Base-by-base conservation (phyloP, 2,888 invertebrate species). In the Sarcophaga carnaria region DNA sequence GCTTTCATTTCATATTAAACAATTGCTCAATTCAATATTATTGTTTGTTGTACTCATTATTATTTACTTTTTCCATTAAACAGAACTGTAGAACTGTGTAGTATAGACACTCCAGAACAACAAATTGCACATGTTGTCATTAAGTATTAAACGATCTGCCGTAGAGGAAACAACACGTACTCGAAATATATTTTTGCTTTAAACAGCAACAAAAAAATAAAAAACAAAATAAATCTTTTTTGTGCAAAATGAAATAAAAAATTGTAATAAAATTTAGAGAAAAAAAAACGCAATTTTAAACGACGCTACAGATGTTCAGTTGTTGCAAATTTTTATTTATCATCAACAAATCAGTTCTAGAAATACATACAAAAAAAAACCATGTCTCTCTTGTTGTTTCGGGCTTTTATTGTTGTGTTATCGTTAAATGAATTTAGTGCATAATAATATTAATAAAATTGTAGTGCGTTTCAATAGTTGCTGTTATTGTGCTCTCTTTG, bases 121-220 rank as follows among this genome's bases (percentile, higher is more conserved):
- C 63, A 78, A 67, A 49, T 66, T 59, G 14, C n/a, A 78, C 37
- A 75, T 78, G 66, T 25, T 70, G 77, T 45, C 80, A 37, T 85
- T 87, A 72, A 85, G 87, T 87, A 75, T 79, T 45, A 60, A 76
- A 76, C 70, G 76, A 79, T 77, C 71, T 17, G 45, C 63, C 62
- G 17, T 47, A 20, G 12, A 27, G 49, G 22, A 59, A 47, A 60
- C 81, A 47, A 60, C 81, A 82, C 78, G 75, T 71, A 74, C n/a
- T 70, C 49, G 67, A 45, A 25, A 59, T 45, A 25, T 71, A 54
- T 45, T 66, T 54, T 54, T 54, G 54, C 54, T 54, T 54, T 27
- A 70, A 22, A 54, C 6, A 37, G 59, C 54, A 47, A 64, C 17
- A 66, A 59, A 54, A 49, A 72, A 60, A 27, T 17, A 64, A 54